Percentiles rank a stretch among this genome's conserved stretches.
phyloP scores from a whole-genome alignment of 2,888 invertebrate species.

The Arctia plantaginis region DNA sequence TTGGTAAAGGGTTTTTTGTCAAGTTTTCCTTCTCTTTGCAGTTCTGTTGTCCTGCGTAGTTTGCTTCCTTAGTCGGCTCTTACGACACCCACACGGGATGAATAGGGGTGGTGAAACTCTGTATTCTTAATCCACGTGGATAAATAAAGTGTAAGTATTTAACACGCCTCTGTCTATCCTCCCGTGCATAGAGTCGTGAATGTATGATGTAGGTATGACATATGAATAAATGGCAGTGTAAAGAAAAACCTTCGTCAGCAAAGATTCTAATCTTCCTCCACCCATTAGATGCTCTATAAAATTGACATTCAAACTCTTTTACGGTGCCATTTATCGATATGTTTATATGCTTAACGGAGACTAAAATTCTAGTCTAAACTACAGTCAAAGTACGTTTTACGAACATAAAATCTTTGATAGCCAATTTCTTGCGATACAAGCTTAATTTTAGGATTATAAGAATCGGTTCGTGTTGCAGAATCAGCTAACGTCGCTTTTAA shows the following conservation, averaged over 20 bases:
- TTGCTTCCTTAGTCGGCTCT: no score
- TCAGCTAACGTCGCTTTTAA: neutral
- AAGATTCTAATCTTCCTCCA: neutral
- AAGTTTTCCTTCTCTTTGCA: no score
- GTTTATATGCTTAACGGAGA: constrained; percentile 5
- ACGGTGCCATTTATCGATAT: constrained; percentile 3
- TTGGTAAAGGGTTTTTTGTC: no score
- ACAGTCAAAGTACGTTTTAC: neutral
- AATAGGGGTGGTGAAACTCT: no score
- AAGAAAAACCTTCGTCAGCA: neutral
- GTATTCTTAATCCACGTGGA: no score
- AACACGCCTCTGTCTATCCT: no score
- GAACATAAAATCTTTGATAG: constrained; percentile 3
- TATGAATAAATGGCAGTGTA: neutral
- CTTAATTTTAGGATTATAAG: constrained; percentile 1
- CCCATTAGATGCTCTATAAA: neutral
- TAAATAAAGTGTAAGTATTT: no score
- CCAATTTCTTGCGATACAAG: neutral
- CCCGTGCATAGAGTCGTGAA: no score
- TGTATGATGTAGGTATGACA: neutral
- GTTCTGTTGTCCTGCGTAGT: no score
- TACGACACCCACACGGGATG: no score
- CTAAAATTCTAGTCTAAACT: constrained; percentile 2
- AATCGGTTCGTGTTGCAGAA: neutral
- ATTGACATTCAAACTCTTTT: constrained; percentile 9